These are phyloP conservation scores for Lamproptera curius DNA, from an alignment of 2,888 invertebrate genomes.

Conservation along the genomic window DNA sequence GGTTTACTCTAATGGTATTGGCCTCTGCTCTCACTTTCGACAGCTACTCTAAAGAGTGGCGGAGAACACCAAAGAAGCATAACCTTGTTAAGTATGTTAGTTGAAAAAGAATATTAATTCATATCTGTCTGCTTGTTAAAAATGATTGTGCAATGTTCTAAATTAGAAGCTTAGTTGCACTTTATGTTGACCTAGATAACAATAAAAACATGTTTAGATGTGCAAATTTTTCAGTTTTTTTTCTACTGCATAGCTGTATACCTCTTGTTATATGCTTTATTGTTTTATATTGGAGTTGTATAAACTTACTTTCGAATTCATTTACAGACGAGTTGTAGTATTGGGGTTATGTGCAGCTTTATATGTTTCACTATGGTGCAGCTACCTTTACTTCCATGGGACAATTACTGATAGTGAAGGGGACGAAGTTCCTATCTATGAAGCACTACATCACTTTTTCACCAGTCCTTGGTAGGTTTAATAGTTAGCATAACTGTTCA, in stretches of 20 bases:
- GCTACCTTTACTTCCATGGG: constrained; percentile 92
- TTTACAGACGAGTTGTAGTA: constrained; percentile 75
- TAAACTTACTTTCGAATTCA: no score
- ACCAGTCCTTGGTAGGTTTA: constrained; percentile 88
- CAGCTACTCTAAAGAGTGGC: constrained; percentile 87
- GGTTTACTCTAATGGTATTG: constrained; percentile 83
- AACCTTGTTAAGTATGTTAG: constrained; percentile 48
- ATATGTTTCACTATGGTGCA: constrained; percentile 86
- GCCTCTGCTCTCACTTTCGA: constrained; percentile 85
- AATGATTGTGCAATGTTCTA: no score
- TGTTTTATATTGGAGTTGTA: no score
- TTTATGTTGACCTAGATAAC: no score
- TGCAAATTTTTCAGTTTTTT: no score
- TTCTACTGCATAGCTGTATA: no score
- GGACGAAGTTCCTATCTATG: constrained; percentile 91
- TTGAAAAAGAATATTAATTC: not conserved
- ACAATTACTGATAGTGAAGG: constrained; percentile 90
- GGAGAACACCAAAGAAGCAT: constrained; percentile 76
- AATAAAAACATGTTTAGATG: no score
- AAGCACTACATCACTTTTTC: constrained; percentile 93
- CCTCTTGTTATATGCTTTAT: no score
- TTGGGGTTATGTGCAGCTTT: constrained; percentile 80
- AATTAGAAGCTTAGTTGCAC: no score
- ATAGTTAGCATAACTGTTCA: not conserved
- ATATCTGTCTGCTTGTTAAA: no score